A percentile compares a stretch with the other conserved stretches of the same genome.
Conservation (phyloP, 1,140 invertebrate species). For the Oedothorax gibbosus region DNA sequence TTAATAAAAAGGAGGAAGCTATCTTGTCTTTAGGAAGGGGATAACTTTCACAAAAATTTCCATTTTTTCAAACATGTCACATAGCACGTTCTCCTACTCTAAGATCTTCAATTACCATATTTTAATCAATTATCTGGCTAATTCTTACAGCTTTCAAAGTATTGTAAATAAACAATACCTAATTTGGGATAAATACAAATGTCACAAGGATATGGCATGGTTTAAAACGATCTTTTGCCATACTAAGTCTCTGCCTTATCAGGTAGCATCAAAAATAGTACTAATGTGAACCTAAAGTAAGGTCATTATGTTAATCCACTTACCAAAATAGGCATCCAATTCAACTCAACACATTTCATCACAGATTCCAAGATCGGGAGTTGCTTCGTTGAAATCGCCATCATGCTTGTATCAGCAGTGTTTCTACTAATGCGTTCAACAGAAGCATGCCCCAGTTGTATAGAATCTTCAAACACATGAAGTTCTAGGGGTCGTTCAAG, state of each 20-base stretch:
- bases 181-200: too few relatives aligned
- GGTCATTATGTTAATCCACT: conserved; percentile 64
- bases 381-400: conserved; percentile 78
- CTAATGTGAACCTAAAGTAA: neutral
- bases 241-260: neutral
- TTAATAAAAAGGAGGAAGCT: too few relatives aligned
- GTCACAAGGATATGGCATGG: too few relatives aligned
- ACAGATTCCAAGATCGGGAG: conserved; percentile 78
- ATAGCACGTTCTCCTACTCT: too few relatives aligned
- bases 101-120: too few relatives aligned
- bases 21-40: too few relatives aligned
- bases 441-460: conserved; percentile 69
- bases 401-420: conserved; percentile 64
- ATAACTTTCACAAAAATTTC: too few relatives aligned
- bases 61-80: too few relatives aligned
- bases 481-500: conserved; percentile 56
- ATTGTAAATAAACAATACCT: too few relatives aligned
- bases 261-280: neutral
- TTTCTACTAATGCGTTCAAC: conserved; percentile 64
- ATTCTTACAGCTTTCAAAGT: too few relatives aligned
- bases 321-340: conserved; percentile 92
- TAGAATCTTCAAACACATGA: conserved; percentile 60
- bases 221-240: neutral
- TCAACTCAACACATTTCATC: conserved; percentile 86
- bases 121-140: too few relatives aligned